These are phyloP conservation scores for Neosilurus mollespiculum DNA, from an alignment of 2,797 vertebrate species.

Conservation along the genomic window DNA sequence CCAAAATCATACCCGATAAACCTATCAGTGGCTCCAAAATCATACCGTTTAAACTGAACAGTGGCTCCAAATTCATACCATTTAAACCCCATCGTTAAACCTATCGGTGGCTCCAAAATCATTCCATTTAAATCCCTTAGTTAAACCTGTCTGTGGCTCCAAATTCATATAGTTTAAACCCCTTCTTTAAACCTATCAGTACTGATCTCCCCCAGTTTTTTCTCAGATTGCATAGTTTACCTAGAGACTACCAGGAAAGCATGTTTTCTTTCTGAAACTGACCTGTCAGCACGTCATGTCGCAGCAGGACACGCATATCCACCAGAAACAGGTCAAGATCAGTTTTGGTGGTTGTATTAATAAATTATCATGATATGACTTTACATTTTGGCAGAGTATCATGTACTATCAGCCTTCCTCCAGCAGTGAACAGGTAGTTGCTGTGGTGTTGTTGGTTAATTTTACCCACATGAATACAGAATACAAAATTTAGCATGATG, in stretches of 20 bases:
- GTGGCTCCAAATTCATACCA: too few relatives aligned
- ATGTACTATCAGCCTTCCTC: too few relatives aligned
- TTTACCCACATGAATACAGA: too few relatives aligned
- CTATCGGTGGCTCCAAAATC: not conserved
- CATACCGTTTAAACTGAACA: not conserved
- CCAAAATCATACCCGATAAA: not conserved
- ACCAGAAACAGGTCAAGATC: not conserved
- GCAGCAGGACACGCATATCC: not conserved
- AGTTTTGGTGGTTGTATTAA: too few relatives aligned
- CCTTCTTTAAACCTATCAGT: not conserved
- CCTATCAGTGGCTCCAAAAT: not conserved
- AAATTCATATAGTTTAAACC: not conserved
- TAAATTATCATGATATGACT: too few relatives aligned
- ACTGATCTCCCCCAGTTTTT: not conserved
- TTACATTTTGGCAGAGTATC: too few relatives aligned
- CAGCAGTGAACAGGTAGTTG: too few relatives aligned
- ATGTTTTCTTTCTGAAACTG: not conserved
- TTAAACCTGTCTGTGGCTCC: not conserved
- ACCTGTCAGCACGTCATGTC: not conserved
- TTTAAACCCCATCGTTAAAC: not conserved
- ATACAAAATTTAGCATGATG: too few relatives aligned
- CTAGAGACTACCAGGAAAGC: not conserved
- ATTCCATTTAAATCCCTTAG: too few relatives aligned
- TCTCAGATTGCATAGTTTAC: not conserved
- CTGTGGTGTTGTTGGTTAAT: too few relatives aligned